A percentile compares a stretch with the other conserved stretches of the same genome.
phyloP scores from a whole-genome alignment of 2,888 invertebrate species.

The Loripinus fragilis region DNA sequence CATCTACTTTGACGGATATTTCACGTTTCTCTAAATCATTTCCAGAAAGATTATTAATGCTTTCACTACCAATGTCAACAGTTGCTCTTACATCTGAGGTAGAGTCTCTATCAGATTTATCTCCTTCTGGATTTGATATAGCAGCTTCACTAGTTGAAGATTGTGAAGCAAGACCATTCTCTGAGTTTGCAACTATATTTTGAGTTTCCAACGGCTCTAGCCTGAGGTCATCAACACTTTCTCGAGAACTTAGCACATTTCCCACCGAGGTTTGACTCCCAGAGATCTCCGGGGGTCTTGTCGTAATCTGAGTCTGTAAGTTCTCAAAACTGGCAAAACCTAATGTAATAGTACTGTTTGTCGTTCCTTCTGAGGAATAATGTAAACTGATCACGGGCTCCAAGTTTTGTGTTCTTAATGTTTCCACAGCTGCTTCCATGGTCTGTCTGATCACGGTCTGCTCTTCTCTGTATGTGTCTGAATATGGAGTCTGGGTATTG shows the following conservation, averaged over 20 bases:
- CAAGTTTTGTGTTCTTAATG: constrained; percentile 73
- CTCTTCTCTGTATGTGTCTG: background rate
- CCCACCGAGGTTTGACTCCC: background rate
- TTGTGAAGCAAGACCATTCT: background rate
- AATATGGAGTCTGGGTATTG: background rate
- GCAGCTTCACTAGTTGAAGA: background rate
- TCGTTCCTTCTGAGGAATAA: constrained; percentile 87
- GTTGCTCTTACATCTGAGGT: background rate
- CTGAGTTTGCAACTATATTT: background rate
- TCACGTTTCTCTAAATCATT: background rate
- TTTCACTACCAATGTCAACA: background rate
- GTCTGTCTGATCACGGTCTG: constrained; percentile 27
- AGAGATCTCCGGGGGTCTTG: background rate
- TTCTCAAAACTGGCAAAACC: constrained; percentile 70
- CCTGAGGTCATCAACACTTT: background rate
- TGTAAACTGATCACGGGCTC: constrained; percentile 87
- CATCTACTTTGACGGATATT: too few species aligned
- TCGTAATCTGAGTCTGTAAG: constrained; percentile 1
- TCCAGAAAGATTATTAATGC: background rate
- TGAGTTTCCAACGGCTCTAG: background rate
- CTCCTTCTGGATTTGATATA: background rate
- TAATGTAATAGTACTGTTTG: constrained; percentile 85
- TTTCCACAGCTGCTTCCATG: constrained; percentile 48
- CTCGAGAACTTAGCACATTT: background rate
- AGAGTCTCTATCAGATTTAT: background rate